A percentile compares a stretch with the other conserved stretches of the same genome.
phyloP scores from a whole-genome alignment of 2,797 vertebrate species.

The Acanthurus tractus region DNA sequence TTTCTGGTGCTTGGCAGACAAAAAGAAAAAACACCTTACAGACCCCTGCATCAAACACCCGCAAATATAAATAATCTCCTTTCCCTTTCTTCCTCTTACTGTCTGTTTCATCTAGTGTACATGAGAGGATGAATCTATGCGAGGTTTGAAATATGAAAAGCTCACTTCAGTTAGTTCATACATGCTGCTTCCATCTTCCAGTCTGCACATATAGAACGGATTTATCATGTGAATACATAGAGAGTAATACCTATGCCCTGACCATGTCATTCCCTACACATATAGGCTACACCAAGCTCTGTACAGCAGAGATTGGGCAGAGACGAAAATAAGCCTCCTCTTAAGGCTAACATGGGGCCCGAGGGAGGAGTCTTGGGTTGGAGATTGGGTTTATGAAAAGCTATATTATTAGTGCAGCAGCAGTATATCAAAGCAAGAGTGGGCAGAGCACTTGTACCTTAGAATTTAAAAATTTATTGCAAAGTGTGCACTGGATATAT shows the following conservation, averaged over 20 bases:
- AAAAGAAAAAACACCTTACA: slow-evolving; percentile 28
- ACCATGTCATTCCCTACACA: slow-evolving; percentile 3
- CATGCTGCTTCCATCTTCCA: background rate
- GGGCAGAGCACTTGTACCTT: background rate
- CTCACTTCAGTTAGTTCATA: background rate
- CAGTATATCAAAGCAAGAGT: background rate
- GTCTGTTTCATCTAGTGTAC: slow-evolving; percentile 21
- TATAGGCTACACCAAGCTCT: background rate
- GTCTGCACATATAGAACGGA: background rate
- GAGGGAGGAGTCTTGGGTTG: background rate
- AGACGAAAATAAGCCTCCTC: background rate
- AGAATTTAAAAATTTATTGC: background rate
- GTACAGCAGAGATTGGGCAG: background rate
- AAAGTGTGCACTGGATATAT: background rate
- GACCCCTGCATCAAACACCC: slow-evolving; percentile 38
- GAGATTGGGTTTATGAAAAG: slow-evolving; percentile 20
- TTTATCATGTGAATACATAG: slow-evolving; percentile 30
- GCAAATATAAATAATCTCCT: slow-evolving; percentile 46
- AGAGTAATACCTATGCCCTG: slow-evolving; percentile 9
- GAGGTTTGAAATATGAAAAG: no score
- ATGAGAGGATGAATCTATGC: slow-evolving; percentile 17
- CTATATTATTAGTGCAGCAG: background rate
- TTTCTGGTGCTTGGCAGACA: slow-evolving; percentile 32
- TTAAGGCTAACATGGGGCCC: background rate
- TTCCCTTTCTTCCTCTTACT: slow-evolving; percentile 20